Conservation (phyloP, 2,113 vertebrate genomes). For the Brienomyrus longianalis region DNA sequence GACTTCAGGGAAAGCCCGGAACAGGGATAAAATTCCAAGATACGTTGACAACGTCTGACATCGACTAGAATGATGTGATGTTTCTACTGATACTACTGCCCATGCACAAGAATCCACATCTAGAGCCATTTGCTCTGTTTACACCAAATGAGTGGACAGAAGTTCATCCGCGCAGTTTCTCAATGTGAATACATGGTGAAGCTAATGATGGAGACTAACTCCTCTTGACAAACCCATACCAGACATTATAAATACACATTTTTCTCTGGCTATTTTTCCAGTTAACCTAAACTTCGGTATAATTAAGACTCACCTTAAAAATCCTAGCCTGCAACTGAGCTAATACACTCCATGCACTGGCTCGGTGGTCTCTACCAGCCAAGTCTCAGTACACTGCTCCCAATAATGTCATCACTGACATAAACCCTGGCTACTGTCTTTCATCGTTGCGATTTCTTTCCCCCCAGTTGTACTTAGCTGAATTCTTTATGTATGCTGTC, state of each 20-base stretch:
- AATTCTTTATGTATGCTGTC: not conserved
- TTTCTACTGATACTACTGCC: not conserved
- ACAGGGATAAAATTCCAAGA: not conserved
- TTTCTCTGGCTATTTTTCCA: not conserved
- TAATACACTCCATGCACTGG: not conserved
- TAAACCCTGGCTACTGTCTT: not conserved
- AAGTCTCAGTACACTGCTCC: not conserved
- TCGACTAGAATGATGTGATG: not conserved
- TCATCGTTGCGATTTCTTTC: not conserved
- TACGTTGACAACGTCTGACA: not conserved
- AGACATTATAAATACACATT: too few species aligned
- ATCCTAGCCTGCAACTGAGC: not conserved
- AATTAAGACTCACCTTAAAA: not conserved
- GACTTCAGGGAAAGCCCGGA: not conserved
- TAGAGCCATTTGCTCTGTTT: not conserved
- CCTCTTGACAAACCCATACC: not conserved
- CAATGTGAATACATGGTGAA: not conserved
- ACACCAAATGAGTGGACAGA: not conserved
- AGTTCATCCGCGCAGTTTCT: not conserved
- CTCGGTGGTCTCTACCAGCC: not conserved
- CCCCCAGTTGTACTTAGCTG: not conserved
- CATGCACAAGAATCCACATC: not conserved
- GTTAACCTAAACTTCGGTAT: not conserved
- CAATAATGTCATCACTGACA: not conserved
- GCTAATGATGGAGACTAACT: not conserved